Conservation (phyloP, 2,113 vertebrate genomes). For the Myrmophylax atrothorax region DNA sequence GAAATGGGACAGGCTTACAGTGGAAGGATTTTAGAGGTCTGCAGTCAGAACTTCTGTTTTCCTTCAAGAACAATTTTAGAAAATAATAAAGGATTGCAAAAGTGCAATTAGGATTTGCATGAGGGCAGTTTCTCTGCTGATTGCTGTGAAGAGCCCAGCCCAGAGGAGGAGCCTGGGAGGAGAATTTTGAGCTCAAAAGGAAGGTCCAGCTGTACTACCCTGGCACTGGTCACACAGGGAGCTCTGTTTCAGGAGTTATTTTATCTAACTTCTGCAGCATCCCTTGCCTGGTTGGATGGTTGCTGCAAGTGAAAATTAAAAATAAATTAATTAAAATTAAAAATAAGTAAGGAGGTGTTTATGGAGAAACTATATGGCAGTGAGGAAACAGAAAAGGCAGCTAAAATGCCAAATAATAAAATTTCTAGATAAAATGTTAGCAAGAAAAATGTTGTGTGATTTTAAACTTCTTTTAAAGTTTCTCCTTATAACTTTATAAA, state of each 20-base stretch:
- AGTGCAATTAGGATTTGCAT: not conserved
- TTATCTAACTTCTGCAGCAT: not conserved
- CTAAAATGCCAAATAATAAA: not conserved
- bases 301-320: not conserved
- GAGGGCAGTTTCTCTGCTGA: not conserved
- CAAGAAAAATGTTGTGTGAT: not conserved
- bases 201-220: not conserved
- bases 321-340: not conserved
- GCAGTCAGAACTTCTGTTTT: not conserved
- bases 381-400: not conserved
- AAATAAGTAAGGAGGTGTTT: not conserved
- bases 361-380: not conserved
- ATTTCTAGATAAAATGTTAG: not conserved
- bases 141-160: not conserved
- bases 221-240: not conserved
- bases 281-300: not conserved
- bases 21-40: not conserved
- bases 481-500: not conserved
- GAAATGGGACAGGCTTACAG: not conserved
- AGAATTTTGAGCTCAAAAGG: not conserved
- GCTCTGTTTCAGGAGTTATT: not conserved
- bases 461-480: not conserved
- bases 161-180: not conserved
- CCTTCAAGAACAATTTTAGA: not conserved
- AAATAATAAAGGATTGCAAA: not conserved